Percentiles rank a stretch among this genome's conserved stretches.
Evolutionary conservation across 2,888 invertebrate species (phyloP).

Genomic region (Thumatha senex): DNA sequence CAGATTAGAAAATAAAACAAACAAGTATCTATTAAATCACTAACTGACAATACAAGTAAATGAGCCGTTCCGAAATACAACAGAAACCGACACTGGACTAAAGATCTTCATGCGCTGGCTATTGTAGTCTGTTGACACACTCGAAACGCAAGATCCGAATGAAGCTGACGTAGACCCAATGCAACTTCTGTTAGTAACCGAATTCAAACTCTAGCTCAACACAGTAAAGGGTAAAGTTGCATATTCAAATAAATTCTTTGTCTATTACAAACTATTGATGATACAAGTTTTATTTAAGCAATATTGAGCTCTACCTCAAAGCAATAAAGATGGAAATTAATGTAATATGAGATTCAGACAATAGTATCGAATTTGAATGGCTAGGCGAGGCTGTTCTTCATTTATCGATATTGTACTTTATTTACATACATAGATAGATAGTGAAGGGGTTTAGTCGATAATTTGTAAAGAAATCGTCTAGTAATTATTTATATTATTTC

Average conservation of each 20-base stretch:
- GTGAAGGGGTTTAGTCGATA: too few species aligned
- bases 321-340: not conserved
- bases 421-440: too few species aligned
- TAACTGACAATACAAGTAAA: not conserved
- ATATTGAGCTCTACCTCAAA: conserved; percentile 17
- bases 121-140: conserved; percentile 34
- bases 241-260: too few species aligned
- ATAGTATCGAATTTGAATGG: conserved; percentile 46
- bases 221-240: conserved; percentile 2
- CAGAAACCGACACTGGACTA: conserved; percentile 26
- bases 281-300: conserved; percentile 1
- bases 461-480: too few species aligned
- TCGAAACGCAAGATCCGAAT: conserved; percentile 23
- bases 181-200: not conserved
- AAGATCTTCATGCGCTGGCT: conserved; percentile 24
- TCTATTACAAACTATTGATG: conserved; percentile 5
- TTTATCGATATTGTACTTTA: conserved; percentile 59
- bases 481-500: too few species aligned
- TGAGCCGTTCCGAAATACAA: conserved; percentile 24
- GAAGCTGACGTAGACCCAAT: conserved; percentile 9
- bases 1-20: too few species aligned
- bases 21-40: too few species aligned
- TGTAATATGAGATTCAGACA: conserved; percentile 22
- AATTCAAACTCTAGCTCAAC: conserved; percentile 16
- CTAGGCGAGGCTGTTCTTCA: conserved; percentile 57